phyloP scores from a whole-genome alignment of 1,140 invertebrate species.

The Drosophila santomea region DNA sequence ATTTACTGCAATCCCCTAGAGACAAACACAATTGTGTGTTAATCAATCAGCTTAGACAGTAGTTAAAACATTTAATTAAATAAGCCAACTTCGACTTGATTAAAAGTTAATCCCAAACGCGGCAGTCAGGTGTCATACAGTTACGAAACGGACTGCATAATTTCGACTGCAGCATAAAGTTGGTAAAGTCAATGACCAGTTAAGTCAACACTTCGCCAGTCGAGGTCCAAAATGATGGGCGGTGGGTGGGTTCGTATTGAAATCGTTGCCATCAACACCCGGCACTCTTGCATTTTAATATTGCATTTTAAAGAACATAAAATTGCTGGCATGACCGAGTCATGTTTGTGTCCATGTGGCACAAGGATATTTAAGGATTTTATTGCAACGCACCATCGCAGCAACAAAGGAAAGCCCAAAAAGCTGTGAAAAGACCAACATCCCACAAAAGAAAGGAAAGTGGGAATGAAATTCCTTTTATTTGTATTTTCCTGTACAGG shows the following conservation, averaged over 20 bases:
- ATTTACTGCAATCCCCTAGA: not conserved
- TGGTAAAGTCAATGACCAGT: constrained; percentile 79
- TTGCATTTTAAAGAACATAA: constrained; percentile 64
- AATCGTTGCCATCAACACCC: constrained; percentile 17
- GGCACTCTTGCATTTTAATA: constrained; percentile 59
- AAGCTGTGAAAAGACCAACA: constrained; percentile 52
- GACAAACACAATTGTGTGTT: constrained; percentile 3
- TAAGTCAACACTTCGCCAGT: constrained; percentile 69
- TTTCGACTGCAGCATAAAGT: constrained; percentile 77
- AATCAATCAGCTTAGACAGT: constrained; percentile 5
- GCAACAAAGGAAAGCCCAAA: constrained; percentile 49
- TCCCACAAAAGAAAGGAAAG: constrained; percentile 20
- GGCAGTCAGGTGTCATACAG: constrained; percentile 28
- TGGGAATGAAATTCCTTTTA: constrained; percentile 5
- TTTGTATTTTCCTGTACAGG: not conserved
- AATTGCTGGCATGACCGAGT: constrained; percentile 49
- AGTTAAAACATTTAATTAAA: constrained; percentile 5
- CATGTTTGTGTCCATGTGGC: constrained; percentile 46
- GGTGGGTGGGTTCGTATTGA: constrained; percentile 37
- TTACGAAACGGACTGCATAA: constrained; percentile 63
- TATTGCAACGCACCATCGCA: constrained; percentile 31
- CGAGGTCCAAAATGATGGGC: constrained; percentile 7
- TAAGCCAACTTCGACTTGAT: constrained; percentile 1
- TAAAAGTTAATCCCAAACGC: no score
- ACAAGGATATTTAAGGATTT: constrained; percentile 58